Percentiles rank a stretch among this genome's conserved stretches.
These are phyloP conservation scores for Canis aureus DNA, from an alignment of 2,113 vertebrate species.

Conservation along the genomic window DNA sequence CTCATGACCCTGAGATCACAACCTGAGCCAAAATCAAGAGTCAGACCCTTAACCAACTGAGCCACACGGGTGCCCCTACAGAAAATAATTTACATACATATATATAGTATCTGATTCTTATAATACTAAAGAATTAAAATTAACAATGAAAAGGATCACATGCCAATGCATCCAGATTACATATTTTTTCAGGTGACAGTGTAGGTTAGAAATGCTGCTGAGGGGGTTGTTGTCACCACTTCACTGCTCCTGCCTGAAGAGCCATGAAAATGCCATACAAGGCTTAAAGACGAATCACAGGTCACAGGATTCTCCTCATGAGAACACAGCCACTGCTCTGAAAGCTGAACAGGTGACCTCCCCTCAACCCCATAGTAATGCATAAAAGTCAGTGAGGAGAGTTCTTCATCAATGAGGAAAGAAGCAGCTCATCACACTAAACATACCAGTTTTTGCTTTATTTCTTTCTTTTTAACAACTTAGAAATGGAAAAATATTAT, in stretches of 20 bases:
- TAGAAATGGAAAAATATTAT: neutral
- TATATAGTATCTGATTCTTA: neutral
- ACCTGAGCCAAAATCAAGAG: neutral
- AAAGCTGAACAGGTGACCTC: conserved; percentile 39
- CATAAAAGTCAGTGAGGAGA: conserved; percentile 23
- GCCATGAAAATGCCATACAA: conserved; percentile 10
- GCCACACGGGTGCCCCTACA: neutral
- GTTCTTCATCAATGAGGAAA: neutral
- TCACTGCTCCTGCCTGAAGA: conserved; percentile 35
- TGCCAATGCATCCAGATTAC: conserved; percentile 18
- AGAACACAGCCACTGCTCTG: neutral
- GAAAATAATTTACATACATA: neutral
- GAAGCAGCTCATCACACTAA: neutral
- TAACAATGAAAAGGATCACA: neutral
- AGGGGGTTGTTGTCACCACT: conserved; percentile 64
- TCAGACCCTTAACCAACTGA: neutral
- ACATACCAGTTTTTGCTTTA: neutral
- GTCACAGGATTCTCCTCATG: neutral
- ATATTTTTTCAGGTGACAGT: conserved; percentile 73
- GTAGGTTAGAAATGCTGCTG: conserved; percentile 55
- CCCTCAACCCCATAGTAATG: neutral
- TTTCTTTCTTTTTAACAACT: neutral
- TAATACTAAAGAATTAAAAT: conserved; percentile 74
- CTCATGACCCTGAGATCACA: neutral
- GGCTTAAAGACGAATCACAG: conserved; percentile 20